phyloP scores from a whole-genome alignment of 2,797 vertebrate genomes.

The Danio albolineatus region DNA sequence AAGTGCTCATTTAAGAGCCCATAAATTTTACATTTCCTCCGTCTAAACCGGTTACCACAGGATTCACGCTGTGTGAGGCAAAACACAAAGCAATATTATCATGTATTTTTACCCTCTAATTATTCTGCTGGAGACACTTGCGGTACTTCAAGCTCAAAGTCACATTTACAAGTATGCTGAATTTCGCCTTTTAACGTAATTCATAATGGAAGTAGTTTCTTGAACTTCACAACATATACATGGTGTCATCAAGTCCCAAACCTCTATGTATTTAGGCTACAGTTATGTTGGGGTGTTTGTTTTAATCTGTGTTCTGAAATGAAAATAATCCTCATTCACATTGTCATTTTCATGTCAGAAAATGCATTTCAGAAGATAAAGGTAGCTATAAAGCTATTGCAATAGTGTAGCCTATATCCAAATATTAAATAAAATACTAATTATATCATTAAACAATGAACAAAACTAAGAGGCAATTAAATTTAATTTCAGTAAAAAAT shows the following conservation, averaged over 20 bases:
- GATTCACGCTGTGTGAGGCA: constrained; percentile 66
- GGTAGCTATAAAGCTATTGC: no score
- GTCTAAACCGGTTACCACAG: constrained; percentile 63
- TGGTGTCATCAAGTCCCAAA: constrained; percentile 1
- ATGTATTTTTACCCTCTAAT: constrained; percentile 62
- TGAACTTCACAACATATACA: not conserved
- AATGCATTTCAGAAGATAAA: no score
- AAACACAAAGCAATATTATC: constrained; percentile 62
- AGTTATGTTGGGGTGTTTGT: no score
- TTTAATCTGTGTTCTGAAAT: no score
- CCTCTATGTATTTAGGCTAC: not conserved
- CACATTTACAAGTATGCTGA: constrained; percentile 32
- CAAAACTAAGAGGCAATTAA: no score
- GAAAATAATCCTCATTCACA: no score
- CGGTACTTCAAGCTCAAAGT: constrained; percentile 38
- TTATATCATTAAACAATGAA: no score
- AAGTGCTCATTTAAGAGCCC: constrained; percentile 69
- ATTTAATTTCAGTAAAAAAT: no score
- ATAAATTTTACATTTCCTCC: constrained; percentile 70
- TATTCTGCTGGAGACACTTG: constrained; percentile 57
- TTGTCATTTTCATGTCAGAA: no score
- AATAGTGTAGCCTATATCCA: no score
- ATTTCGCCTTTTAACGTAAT: not conserved
- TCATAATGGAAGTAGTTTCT: not conserved
- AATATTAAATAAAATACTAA: no score